Conservation (phyloP, 2,113 vertebrate species). For the Bos indicus region DNA sequence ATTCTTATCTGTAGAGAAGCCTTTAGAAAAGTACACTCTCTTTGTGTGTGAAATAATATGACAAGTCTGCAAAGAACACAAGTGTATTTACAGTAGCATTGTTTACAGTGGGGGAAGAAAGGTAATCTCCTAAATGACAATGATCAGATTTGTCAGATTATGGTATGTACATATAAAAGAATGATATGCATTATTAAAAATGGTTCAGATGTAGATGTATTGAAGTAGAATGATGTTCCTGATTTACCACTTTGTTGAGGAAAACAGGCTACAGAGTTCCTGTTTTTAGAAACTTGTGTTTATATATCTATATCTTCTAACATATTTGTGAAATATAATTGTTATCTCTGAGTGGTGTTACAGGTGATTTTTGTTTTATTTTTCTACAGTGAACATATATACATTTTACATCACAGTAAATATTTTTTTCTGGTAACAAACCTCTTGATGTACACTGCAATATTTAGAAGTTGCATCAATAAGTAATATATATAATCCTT, state of each 20-base stretch:
- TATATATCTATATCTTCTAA: neutral
- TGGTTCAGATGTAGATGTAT: neutral
- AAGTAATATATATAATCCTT: neutral
- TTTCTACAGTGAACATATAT: neutral
- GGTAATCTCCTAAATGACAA: neutral
- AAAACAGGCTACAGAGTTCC: neutral
- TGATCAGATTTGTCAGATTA: neutral
- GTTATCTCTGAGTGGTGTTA: neutral
- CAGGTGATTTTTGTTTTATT: neutral
- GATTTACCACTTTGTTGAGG: neutral
- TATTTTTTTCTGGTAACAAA: slow-evolving; percentile 20
- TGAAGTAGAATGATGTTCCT: neutral
- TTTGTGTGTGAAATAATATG: neutral
- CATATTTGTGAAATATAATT: neutral
- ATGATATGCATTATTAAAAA: neutral
- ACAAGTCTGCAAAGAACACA: neutral
- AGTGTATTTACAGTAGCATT: neutral
- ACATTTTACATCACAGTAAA: slow-evolving; percentile 11
- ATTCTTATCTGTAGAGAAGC: neutral
- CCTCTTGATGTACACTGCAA: neutral
- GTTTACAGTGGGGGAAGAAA: neutral
- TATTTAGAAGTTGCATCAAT: slow-evolving; percentile 4
- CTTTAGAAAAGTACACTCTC: neutral
- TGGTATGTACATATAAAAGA: neutral
- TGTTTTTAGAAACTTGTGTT: neutral